phyloP scores from a whole-genome alignment of 2,113 vertebrate genomes.

The Nasalis larvatus region DNA sequence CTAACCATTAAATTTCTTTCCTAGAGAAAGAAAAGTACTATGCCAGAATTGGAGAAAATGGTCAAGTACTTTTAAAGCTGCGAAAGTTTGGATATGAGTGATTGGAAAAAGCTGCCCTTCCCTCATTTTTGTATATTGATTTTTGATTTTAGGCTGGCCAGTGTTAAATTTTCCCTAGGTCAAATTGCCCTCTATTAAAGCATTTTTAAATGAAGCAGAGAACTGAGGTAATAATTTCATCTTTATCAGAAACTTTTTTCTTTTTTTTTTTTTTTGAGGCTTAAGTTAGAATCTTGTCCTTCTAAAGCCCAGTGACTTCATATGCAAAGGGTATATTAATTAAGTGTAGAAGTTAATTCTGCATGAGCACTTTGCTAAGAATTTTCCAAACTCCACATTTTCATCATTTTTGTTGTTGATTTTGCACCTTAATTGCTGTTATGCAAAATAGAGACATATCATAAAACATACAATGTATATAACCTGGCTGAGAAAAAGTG shows the following conservation, averaged over 20 bases:
- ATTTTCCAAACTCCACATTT: slow-evolving; percentile 1
- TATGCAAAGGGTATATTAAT: neutral
- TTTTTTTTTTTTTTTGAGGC: neutral
- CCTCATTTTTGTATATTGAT: neutral
- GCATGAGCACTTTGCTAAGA: neutral
- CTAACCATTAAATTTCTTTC: neutral
- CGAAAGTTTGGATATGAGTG: neutral
- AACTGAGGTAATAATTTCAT: neutral
- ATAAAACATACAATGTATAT: neutral
- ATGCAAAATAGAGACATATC: slow-evolving; percentile 3
- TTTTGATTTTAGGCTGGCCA: neutral
- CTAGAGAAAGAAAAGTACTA: neutral
- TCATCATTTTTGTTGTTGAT: slow-evolving; percentile 21
- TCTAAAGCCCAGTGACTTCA: neutral
- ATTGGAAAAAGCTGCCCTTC: neutral
- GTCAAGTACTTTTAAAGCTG: neutral
- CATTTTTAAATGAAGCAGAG: neutral
- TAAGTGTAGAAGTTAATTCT: neutral
- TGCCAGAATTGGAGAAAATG: neutral
- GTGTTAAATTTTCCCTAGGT: neutral
- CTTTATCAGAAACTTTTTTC: neutral
- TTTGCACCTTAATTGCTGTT: neutral
- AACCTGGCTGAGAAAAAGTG: neutral
- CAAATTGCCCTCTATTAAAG: neutral
- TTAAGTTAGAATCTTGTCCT: slow-evolving; percentile 22